Conservation (phyloP, 2,797 vertebrate species). For the Sarcoramphus papa region DNA sequence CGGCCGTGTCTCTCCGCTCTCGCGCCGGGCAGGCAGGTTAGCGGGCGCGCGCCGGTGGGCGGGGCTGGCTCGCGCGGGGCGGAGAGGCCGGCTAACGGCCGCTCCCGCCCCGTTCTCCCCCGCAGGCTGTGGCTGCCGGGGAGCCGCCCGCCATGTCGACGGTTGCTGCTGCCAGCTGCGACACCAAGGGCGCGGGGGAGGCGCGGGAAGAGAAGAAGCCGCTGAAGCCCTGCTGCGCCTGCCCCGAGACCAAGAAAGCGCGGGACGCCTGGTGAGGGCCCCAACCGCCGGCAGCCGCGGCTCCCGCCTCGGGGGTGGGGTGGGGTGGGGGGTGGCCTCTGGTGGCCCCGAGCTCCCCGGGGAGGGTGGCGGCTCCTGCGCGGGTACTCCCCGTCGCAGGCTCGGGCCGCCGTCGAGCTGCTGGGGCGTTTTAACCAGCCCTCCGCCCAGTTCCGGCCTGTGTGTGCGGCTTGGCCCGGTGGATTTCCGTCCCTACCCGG, state of each 20-base stretch:
- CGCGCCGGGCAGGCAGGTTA: background rate
- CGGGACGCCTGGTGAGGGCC: constrained; percentile 87
- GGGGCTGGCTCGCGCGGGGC: background rate
- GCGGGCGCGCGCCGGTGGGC: background rate
- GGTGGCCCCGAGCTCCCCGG: background rate
- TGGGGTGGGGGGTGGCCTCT: background rate
- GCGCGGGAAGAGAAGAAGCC: constrained; percentile 81
- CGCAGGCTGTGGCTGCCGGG: background rate
- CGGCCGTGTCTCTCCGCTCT: too few relatives aligned
- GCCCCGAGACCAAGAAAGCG: constrained; percentile 93
- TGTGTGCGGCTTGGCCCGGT: too few relatives aligned
- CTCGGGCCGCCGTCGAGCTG: too few relatives aligned
- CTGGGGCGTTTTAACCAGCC: background rate
- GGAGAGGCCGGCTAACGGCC: background rate
- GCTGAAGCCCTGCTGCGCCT: constrained; percentile 91
- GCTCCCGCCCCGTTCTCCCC: rapidly evolving
- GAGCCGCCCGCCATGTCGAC: background rate
- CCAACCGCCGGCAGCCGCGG: background rate
- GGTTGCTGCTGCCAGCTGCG: constrained; percentile 55
- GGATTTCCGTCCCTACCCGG: rapidly evolving
- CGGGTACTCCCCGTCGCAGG: background rate
- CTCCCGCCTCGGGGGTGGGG: background rate
- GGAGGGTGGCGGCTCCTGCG: background rate
- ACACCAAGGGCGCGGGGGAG: constrained; percentile 30
- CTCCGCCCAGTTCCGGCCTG: background rate